Conservation (phyloP, 2,888 invertebrate genomes). For the Liodrosophila aerea region DNA sequence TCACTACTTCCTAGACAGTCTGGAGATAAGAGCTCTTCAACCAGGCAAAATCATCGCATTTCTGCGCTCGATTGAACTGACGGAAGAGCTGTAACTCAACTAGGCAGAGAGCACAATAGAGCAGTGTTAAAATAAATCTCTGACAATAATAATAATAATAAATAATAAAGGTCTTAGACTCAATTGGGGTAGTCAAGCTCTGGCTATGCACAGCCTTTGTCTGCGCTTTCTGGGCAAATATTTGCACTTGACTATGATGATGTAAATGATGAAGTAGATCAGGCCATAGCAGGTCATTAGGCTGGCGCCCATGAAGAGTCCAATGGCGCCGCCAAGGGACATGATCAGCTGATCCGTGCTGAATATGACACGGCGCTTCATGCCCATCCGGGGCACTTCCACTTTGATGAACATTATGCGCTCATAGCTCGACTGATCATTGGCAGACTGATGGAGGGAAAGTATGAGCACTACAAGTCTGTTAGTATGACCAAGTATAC, state of each 20-base stretch:
- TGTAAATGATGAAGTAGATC: constrained; percentile 51
- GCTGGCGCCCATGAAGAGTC: constrained; percentile 81
- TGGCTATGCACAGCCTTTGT: not conserved
- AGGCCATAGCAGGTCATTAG: constrained; percentile 77
- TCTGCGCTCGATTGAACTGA: too few species aligned
- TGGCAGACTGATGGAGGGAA: constrained; percentile 38
- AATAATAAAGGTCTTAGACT: too few species aligned
- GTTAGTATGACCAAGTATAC: too few species aligned
- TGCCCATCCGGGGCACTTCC: constrained; percentile 74
- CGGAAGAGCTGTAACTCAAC: too few species aligned
- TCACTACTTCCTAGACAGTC: too few species aligned
- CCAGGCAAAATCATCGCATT: too few species aligned
- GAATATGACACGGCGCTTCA: constrained; percentile 78
- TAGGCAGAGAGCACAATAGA: too few species aligned
- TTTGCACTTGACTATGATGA: constrained; percentile 46
- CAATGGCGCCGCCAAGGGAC: constrained; percentile 81
- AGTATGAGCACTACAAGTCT: not conserved
- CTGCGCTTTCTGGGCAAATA: constrained; percentile 1
- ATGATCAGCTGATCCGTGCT: constrained; percentile 80
- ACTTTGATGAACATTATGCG: constrained; percentile 64
- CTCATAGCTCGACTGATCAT: constrained; percentile 57
- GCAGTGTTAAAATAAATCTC: too few species aligned
- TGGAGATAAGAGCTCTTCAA: too few species aligned
- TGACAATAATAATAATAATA: too few species aligned
- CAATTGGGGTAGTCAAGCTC: too few species aligned